These are phyloP conservation scores for Acanthornis magna DNA, from an alignment of 2,797 vertebrate genomes.

Conservation along the genomic window DNA sequence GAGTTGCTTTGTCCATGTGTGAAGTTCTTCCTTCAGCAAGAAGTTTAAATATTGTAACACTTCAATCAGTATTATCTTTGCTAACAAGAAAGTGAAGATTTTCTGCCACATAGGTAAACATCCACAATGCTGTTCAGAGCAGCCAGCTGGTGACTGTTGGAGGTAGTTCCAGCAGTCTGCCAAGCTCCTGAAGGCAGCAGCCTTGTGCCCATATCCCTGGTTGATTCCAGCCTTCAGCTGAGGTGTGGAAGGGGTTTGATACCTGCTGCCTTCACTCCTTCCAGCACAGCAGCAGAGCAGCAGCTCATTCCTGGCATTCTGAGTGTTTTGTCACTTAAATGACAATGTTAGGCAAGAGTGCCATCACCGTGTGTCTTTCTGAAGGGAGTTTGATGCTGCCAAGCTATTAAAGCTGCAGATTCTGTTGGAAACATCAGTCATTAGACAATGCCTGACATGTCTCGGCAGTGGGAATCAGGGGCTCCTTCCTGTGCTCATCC, in stretches of 20 bases:
- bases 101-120: neutral
- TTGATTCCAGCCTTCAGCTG: neutral
- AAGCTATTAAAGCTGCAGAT: neutral
- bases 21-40: neutral
- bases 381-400: neutral
- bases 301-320: neutral
- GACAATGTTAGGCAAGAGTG: neutral
- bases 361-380: rapidly evolving
- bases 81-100: neutral
- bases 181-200: neutral
- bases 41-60: neutral
- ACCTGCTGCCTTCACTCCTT: neutral
- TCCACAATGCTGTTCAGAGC: no score
- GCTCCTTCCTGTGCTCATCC: neutral
- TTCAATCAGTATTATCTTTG: neutral
- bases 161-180: neutral
- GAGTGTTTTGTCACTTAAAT: neutral
- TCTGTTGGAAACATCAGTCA: neutral
- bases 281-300: neutral
- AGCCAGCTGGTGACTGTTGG: neutral
- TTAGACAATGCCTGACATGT: neutral
- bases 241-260: rapidly evolving
- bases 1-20: neutral
- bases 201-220: neutral
- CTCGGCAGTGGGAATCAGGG: neutral